Evolutionary conservation across 2,888 invertebrate genomes (phyloP).

Genomic region (Polyommatus iphigenia): DNA sequence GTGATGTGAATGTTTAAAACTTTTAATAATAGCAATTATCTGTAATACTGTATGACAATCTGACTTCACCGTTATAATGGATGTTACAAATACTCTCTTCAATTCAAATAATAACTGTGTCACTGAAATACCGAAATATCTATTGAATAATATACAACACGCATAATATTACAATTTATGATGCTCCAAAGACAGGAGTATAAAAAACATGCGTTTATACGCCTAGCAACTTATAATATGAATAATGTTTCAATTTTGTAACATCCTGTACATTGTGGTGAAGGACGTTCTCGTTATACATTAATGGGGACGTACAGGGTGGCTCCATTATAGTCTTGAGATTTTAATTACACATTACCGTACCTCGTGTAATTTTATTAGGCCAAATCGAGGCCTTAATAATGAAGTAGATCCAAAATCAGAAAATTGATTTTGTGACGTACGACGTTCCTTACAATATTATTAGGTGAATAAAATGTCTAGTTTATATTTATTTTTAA

Average conservation of each 20-base stretch:
- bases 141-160: no score
- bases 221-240: background rate
- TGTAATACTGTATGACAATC: no score
- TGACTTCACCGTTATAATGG: no score
- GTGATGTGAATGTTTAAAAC: no score
- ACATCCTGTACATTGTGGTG: background rate
- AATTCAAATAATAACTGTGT: no score
- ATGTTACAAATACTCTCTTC: no score
- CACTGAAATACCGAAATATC: no score
- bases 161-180: no score
- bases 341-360: slow-evolving; percentile 15
- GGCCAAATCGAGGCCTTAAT: background rate
- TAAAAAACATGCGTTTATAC: background rate
- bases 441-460: background rate
- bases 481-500: no score
- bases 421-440: background rate
- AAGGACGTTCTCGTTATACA: background rate
- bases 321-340: slow-evolving; percentile 11
- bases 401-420: background rate
- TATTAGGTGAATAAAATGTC: no score
- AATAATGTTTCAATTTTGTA: background rate
- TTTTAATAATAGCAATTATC: background rate
- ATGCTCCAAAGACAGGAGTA: no score
- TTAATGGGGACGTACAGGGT: background rate
- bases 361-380: slow-evolving; percentile 11